Evolutionary conservation across 2,888 invertebrate species (phyloP).

Genomic region (Drosophila anceps): DNA sequence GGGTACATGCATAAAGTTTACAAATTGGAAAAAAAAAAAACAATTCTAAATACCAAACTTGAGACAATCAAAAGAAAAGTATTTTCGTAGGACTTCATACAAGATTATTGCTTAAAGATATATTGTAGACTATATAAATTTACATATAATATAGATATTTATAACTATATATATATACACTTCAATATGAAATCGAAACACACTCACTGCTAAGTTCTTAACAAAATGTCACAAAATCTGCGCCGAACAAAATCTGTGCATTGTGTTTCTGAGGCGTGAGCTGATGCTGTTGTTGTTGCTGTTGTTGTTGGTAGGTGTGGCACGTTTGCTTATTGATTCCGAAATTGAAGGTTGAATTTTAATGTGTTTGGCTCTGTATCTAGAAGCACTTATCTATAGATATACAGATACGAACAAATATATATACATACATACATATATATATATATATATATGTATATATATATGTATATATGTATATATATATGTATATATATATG

Average conservation of each 20-base stretch:
- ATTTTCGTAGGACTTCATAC: too few species aligned
- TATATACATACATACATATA: neutral
- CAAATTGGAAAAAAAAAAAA: too few species aligned
- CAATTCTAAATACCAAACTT: neutral
- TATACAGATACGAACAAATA: neutral
- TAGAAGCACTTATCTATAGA: conserved; percentile 33
- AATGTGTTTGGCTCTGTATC: conserved; percentile 44
- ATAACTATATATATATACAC: neutral
- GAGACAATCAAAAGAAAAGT: too few species aligned
- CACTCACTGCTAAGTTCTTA: neutral
- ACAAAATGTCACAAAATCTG: conserved; percentile 36
- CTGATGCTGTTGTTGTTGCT: conserved; percentile 16
- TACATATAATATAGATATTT: neutral
- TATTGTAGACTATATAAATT: too few species aligned
- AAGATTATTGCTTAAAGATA: too few species aligned
- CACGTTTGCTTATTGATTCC: conserved; percentile 66
- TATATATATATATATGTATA: neutral
- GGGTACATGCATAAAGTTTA: too few species aligned
- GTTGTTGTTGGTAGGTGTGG: conserved; percentile 36
- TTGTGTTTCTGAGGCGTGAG: conserved; percentile 47
- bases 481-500: conserved; percentile 5
- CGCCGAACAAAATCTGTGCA: conserved; percentile 35
- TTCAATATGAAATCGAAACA: neutral
- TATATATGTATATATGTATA: neutral
- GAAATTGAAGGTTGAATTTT: conserved; percentile 65